Percentiles rank a stretch among this genome's conserved stretches.
Evolutionary conservation across 2,113 vertebrate species (phyloP).

Genomic region (Bos indicus): DNA sequence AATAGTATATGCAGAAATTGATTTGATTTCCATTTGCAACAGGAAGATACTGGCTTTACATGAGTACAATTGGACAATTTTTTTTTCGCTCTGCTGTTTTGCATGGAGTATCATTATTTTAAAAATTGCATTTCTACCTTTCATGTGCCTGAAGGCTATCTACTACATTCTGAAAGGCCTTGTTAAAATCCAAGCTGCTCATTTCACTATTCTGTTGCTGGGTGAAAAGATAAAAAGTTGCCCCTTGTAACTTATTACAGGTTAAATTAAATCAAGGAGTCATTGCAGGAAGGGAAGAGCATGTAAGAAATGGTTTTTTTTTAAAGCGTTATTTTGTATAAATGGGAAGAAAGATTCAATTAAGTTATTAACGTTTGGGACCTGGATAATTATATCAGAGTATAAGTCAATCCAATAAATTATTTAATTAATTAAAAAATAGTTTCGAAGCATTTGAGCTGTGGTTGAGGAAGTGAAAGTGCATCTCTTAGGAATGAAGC

Average conservation of each 20-base stretch:
- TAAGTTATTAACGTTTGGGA: conserved; percentile 85
- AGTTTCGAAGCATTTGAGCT: conserved; percentile 73
- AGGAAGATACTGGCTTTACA: conserved; percentile 84
- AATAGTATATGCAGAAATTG: conserved; percentile 81
- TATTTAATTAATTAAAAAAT: conserved; percentile 84
- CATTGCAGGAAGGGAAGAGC: conserved; percentile 75
- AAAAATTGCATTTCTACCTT: conserved; percentile 85
- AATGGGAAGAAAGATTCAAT: conserved; percentile 81
- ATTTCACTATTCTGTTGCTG: conserved; percentile 79
- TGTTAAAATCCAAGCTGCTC: conserved; percentile 83
- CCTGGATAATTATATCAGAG: conserved; percentile 81
- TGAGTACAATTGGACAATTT: conserved; percentile 82
- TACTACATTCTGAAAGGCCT: conserved; percentile 85
- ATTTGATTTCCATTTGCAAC: conserved; percentile 83
- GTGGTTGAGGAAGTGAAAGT: conserved; percentile 76
- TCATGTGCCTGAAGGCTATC: conserved; percentile 86
- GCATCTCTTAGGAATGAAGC: conserved; percentile 76
- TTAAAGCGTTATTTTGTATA: conserved; percentile 83
- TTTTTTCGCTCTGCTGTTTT: conserved; percentile 86
- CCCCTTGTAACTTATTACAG: conserved; percentile 79
- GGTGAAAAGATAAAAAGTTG: conserved; percentile 66
- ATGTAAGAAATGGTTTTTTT: conserved; percentile 76
- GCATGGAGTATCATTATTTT: conserved; percentile 86
- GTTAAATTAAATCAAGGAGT: conserved; percentile 72
- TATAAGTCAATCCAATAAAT: conserved; percentile 84